phyloP scores from a whole-genome alignment of 2,797 vertebrate genomes.

The Chlorospingus flavigularis region DNA sequence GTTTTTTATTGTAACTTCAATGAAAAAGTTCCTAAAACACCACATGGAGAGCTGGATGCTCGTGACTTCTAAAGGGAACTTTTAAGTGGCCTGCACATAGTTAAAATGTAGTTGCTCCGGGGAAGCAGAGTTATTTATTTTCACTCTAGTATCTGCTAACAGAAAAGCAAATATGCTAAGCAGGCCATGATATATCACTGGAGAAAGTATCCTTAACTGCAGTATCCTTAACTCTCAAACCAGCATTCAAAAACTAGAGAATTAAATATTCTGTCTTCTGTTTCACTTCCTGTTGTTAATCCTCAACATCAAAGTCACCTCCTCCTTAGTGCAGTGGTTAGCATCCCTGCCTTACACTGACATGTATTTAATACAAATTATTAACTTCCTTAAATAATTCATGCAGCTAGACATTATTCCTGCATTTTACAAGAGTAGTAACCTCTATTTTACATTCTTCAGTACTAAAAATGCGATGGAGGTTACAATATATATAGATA shows the following conservation, averaged over 20 bases:
- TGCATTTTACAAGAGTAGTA: constrained; percentile 57
- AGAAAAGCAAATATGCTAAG: constrained; percentile 31
- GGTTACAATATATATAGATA: constrained; percentile 13
- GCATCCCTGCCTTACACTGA: constrained; percentile 79
- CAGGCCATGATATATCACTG: background rate
- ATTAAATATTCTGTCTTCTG: constrained; percentile 85
- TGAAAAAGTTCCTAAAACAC: constrained; percentile 56
- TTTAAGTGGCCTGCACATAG: constrained; percentile 24
- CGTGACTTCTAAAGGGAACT: constrained; percentile 34
- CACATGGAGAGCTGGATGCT: background rate
- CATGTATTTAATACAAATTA: constrained; percentile 69
- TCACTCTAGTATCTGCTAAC: background rate
- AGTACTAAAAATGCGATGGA: constrained; percentile 20
- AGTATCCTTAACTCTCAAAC: constrained; percentile 13
- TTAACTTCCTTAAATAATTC: constrained; percentile 67
- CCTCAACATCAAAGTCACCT: constrained; percentile 83
- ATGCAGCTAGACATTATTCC: constrained; percentile 59
- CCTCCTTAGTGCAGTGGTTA: constrained; percentile 85
- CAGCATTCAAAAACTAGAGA: constrained; percentile 74
- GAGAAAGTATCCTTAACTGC: constrained; percentile 20
- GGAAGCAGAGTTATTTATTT: constrained; percentile 40
- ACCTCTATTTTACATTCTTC: constrained; percentile 55
- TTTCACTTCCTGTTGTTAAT: constrained; percentile 83
- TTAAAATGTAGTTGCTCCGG: background rate
- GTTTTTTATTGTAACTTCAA: background rate